phyloP scores from a whole-genome alignment of 1,140 invertebrate genomes.

The Colletes gigas region DNA sequence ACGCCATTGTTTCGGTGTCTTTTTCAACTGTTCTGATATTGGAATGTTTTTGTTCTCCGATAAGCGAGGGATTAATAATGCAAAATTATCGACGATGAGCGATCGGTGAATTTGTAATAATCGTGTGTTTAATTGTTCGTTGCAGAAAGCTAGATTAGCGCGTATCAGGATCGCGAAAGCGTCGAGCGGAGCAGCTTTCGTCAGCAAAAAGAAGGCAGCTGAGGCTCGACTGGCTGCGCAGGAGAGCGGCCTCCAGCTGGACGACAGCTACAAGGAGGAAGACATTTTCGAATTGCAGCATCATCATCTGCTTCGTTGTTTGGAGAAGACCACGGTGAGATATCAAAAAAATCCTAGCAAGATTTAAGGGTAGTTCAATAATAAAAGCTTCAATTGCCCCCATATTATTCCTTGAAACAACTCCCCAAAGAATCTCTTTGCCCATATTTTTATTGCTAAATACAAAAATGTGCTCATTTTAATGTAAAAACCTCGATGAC shows the following conservation, averaged over 20 bases:
- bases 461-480: too few species aligned
- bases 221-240: conserved; percentile 95
- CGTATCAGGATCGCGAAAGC: conserved; percentile 99
- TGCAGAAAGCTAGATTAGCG: conserved; percentile 98
- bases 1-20: too few species aligned
- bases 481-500: too few species aligned
- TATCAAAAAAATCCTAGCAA: too few species aligned
- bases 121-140: conserved; percentile 66
- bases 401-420: too few species aligned
- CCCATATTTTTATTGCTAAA: too few species aligned
- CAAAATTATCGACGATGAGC: too few species aligned
- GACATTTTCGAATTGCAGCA: conserved; percentile 99
- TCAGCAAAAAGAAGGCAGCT: conserved; percentile 99
- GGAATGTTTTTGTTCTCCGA: too few species aligned
- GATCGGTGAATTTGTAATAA: background rate
- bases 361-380: too few species aligned
- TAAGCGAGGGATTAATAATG: background rate
- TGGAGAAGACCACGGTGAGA: conserved; percentile 98
- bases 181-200: conserved; percentile 98
- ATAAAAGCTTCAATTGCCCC: too few species aligned
- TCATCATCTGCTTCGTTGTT: conserved; percentile 97
- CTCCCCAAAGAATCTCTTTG: too few species aligned
- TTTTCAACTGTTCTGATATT: too few species aligned
- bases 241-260: conserved; percentile 93
- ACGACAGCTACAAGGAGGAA: conserved; percentile 94